Conservation (phyloP, 2,888 invertebrate genomes). For the Idaea aversata region DNA sequence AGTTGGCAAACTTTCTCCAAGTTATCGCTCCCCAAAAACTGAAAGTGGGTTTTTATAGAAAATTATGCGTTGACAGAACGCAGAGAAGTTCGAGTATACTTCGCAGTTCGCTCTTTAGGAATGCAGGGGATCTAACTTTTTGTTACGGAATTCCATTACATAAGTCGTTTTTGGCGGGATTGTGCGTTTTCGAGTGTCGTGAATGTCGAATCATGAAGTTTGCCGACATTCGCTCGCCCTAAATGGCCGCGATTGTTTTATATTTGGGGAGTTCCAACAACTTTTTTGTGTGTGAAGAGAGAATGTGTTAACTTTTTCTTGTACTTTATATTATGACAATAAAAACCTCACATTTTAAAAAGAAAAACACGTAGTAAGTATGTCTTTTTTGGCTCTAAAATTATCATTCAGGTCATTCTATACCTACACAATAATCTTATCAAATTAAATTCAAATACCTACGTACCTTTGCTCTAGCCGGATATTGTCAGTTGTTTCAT, state of each 20-base stretch:
- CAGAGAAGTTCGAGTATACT: constrained; percentile 31
- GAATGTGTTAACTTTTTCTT: neutral
- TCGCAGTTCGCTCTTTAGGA: constrained; percentile 31
- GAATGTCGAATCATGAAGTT: constrained; percentile 3
- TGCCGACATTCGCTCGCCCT: constrained; percentile 1
- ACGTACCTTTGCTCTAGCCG: too few species aligned
- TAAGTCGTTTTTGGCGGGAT: constrained; percentile 25
- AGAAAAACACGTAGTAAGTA: constrained; percentile 10
- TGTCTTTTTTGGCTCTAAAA: neutral
- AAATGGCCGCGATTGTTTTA: constrained; percentile 8
- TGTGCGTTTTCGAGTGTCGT: constrained; percentile 12
- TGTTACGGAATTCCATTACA: constrained; percentile 28
- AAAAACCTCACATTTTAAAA: constrained; percentile 8
- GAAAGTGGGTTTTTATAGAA: constrained; percentile 36
- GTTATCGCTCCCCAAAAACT: constrained; percentile 26
- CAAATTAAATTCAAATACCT: neutral
- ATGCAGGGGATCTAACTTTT: constrained; percentile 32
- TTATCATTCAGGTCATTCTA: neutral
- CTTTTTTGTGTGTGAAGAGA: neutral
- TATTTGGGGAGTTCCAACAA: neutral
- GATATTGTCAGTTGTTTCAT: neutral
- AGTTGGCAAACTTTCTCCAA: constrained; percentile 25
- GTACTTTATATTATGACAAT: neutral
- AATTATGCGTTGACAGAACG: constrained; percentile 47
- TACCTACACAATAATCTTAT: neutral